A percentile compares a stretch with the other conserved stretches of the same genome.
Conservation (phyloP, 1,140 invertebrate species). For the Caenorhabditis inopinata region DNA sequence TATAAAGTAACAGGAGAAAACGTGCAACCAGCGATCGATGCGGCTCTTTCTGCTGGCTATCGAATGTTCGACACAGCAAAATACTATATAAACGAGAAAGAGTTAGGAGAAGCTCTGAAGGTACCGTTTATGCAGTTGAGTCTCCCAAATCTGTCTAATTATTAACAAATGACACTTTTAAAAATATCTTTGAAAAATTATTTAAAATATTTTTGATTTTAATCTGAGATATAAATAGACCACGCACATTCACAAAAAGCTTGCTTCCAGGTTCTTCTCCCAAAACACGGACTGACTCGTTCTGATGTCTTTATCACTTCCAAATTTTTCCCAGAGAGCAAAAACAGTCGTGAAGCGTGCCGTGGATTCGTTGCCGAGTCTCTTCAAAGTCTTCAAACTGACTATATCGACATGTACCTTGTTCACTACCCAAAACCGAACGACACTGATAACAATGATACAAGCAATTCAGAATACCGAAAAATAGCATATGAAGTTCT, state of each 20-base stretch:
- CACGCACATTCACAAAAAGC: too few relatives aligned
- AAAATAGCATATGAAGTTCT: slow-evolving; percentile 54
- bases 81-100: slow-evolving; percentile 50
- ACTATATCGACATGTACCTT: slow-evolving; percentile 49
- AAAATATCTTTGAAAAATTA: too few relatives aligned
- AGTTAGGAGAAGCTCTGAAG: slow-evolving; percentile 49
- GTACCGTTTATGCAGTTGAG: too few relatives aligned
- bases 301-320: slow-evolving; percentile 49
- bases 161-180: too few relatives aligned
- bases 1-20: slow-evolving; percentile 50
- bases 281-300: slow-evolving; percentile 42
- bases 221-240: too few relatives aligned
- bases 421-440: slow-evolving; percentile 60
- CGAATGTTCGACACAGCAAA: slow-evolving; percentile 54
- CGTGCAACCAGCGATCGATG: slow-evolving; percentile 37
- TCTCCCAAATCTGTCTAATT: too few relatives aligned
- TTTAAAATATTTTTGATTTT: too few relatives aligned
- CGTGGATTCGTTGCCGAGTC: slow-evolving; percentile 44
- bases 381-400: slow-evolving; percentile 40
- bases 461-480: slow-evolving; percentile 44
- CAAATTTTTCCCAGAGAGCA: slow-evolving; percentile 41
- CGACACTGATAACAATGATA: slow-evolving; percentile 47
- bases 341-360: slow-evolving; percentile 25
- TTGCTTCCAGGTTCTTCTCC: slow-evolving; percentile 26
- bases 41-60: slow-evolving; percentile 49